These are phyloP conservation scores for Megaceryle alcyon DNA, from an alignment of 2,797 vertebrate species.

Conservation along the genomic window DNA sequence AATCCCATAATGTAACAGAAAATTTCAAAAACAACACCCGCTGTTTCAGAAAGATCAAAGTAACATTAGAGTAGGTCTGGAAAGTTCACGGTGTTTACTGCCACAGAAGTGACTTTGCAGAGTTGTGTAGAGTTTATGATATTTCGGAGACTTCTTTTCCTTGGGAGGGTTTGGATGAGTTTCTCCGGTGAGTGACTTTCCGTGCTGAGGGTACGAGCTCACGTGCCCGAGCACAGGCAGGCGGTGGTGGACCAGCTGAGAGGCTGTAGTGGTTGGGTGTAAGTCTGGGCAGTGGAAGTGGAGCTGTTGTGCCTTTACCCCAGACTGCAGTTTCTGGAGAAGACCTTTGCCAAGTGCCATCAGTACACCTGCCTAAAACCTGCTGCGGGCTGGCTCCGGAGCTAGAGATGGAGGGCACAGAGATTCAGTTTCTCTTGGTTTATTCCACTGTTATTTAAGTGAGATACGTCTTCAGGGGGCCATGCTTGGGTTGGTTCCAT, in stretches of 20 bases:
- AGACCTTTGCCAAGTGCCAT: background rate
- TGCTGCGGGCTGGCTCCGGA: background rate
- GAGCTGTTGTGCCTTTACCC: background rate
- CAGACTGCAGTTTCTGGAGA: background rate
- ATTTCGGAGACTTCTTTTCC: background rate
- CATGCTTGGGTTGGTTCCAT: background rate
- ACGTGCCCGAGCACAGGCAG: rapidly evolving
- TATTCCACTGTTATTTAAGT: background rate
- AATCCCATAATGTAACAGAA: background rate
- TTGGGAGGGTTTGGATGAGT: background rate
- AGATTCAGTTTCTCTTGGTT: background rate
- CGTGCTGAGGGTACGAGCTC: no score
- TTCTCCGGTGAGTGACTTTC: background rate
- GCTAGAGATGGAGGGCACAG: no score
- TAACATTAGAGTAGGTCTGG: background rate
- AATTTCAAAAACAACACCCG: background rate
- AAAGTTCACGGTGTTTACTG: background rate
- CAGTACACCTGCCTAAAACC: background rate
- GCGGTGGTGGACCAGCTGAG: background rate
- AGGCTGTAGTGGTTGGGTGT: background rate
- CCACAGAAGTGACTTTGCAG: background rate
- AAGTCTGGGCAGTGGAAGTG: background rate
- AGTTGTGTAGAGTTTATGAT: background rate
- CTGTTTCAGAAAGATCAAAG: background rate
- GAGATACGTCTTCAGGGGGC: background rate